These are phyloP conservation scores for Mythimna lalbum DNA, from an alignment of 2,888 invertebrate species.

Conservation along the genomic window DNA sequence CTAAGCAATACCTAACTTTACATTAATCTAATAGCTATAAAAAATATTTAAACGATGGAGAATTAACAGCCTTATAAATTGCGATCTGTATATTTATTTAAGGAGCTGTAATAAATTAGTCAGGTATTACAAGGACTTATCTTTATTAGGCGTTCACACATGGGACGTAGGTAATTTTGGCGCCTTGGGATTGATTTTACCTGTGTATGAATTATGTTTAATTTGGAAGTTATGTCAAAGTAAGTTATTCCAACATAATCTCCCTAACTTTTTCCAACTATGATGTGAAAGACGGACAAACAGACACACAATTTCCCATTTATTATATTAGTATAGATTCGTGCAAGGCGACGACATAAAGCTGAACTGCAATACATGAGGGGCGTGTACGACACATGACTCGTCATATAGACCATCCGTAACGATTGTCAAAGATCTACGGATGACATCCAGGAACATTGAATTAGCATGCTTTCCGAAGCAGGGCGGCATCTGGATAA, in stretches of 20 bases:
- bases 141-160: slow-evolving; percentile 17
- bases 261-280: neutral
- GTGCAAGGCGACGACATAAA: too few species aligned
- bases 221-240: neutral
- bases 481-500: too few species aligned
- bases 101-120: slow-evolving; percentile 39
- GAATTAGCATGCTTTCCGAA: too few species aligned
- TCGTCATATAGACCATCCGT: too few species aligned
- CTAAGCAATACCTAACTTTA: slow-evolving; percentile 38
- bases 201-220: slow-evolving; percentile 2
- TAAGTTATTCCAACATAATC: neutral
- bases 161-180: slow-evolving; percentile 14
- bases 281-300: too few species aligned
- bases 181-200: slow-evolving; percentile 14
- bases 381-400: too few species aligned
- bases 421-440: too few species aligned
- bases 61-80: slow-evolving; percentile 33
- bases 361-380: too few species aligned
- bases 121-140: slow-evolving; percentile 24
- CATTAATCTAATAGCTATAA: slow-evolving; percentile 25
- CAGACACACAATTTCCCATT: too few species aligned
- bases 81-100: slow-evolving; percentile 38
- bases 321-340: too few species aligned
- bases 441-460: too few species aligned
- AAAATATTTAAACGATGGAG: slow-evolving; percentile 31